Evolutionary conservation across 2,797 vertebrate genomes (phyloP), one percentile per base, ranked within the genome.

Genomic region (Anabas testudineus): DNA sequence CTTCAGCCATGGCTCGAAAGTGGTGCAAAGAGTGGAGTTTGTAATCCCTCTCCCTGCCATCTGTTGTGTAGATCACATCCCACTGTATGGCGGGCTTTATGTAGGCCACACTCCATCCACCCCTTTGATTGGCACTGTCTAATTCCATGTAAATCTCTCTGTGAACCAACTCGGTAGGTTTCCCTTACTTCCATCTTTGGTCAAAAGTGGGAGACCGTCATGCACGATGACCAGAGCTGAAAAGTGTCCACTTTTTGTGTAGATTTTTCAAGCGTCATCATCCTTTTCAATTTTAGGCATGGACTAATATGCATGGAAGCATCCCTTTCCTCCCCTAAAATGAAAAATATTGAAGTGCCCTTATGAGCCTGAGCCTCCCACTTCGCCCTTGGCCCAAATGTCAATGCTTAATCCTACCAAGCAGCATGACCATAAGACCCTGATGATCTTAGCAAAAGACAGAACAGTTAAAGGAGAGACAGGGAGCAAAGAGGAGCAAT

Each of bases 21-120:
- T 83, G 83, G 70, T 81, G 59, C 56, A 9, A 49, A 71, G 71
- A 77, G 55, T 41, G 49, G 67, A 60, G 62, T 75, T 66, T 78
- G 51, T 90, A 89, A 92, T 91, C 85, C 83, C 70, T 52, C 78
- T 91, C 85, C 83, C 71, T 58, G 79, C 85, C 88, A 91, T 91
- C 90, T 90, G 85, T 54, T 87, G 78, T 79, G 77, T 80, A 78
- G 70, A 83, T 90, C 77, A 79, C 51, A 81, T 85, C 74, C 67
- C 64, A 79, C 68, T 87, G 66, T 88, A 90, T 78, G 51, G 65
- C 63, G 46, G 88, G 85, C 73, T 83, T 85, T 84, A 91, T 91
- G 83, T 91, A 88, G 87, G 85, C 83, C 85, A 82, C 56, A 78
- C 71, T 76, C 43, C 59, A 24, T 71, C 67, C 78, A 36, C 15